Conservation (phyloP, 2,113 vertebrate genomes). For the Oxygymnocypris stewartii region DNA sequence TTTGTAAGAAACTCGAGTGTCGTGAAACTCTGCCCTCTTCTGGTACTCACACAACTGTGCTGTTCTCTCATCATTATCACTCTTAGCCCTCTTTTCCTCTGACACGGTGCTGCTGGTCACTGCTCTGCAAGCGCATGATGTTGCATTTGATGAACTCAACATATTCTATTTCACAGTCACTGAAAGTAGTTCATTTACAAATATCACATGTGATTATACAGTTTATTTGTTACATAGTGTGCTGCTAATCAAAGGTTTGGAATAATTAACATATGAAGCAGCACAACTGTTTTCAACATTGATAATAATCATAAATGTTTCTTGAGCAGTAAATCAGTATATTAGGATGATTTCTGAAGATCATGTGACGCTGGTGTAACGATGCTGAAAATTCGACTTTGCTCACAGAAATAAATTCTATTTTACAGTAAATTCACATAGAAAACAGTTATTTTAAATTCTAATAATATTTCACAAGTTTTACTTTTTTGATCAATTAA, state of each 20-base stretch:
- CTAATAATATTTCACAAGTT: background rate
- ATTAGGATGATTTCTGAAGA: background rate
- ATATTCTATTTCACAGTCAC: background rate
- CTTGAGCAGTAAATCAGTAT: background rate
- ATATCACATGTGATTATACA: background rate
- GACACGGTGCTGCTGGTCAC: background rate
- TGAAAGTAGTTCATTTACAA: background rate
- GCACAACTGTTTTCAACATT: background rate
- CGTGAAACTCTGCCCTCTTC: conserved; percentile 63
- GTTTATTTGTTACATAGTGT: background rate
- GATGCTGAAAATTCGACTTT: background rate
- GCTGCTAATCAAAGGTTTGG: too few relatives aligned
- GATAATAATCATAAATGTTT: background rate
- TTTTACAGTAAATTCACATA: background rate
- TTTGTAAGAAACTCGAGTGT: conserved; percentile 60
- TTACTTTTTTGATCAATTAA: background rate
- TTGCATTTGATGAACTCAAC: background rate
- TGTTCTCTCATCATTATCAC: background rate
- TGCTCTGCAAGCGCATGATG: background rate
- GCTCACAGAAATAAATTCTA: background rate
- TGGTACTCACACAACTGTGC: conserved; percentile 58
- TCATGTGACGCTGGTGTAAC: background rate
- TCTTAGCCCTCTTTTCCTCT: background rate
- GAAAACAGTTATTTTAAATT: background rate
- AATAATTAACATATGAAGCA: too few relatives aligned